These are phyloP conservation scores for Anthopleura sola DNA, from an alignment of 64 coral and sea anemone species.

Conservation along the genomic window DNA sequence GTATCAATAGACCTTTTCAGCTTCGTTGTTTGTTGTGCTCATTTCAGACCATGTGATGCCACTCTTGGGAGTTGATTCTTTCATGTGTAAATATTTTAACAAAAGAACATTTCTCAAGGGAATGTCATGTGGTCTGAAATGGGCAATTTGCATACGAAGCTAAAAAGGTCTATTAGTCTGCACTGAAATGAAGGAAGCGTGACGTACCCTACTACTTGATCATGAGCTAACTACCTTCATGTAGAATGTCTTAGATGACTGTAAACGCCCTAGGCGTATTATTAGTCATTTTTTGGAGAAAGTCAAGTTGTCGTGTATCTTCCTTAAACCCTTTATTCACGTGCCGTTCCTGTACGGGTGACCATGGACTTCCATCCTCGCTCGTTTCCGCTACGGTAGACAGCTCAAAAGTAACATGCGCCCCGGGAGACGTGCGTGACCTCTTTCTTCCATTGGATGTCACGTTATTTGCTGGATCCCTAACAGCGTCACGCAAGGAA, in stretches of 20 bases:
- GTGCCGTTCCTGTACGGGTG: neutral
- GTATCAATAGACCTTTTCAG: no score
- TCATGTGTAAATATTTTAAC: no score
- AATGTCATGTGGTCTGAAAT: no score
- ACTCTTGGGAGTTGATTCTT: no score
- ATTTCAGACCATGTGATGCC: no score
- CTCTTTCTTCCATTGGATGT: constrained; percentile 13
- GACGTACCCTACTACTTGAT: no score
- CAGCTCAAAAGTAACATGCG: constrained; percentile 1
- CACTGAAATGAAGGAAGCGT: no score
- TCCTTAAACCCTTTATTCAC: neutral
- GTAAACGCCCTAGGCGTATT: neutral
- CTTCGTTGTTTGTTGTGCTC: no score
- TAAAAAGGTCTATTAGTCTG: no score
- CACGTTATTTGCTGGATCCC: neutral
- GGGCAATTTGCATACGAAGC: no score
- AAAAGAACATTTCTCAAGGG: no score
- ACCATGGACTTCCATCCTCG: neutral
- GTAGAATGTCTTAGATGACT: neutral
- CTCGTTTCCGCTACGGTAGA: neutral
- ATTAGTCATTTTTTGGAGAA: neutral
- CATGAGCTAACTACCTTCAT: no score
- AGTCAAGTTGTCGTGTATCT: neutral
- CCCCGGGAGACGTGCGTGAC: neutral
- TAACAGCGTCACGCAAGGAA: neutral